Conservation (phyloP, 2,888 invertebrate species). For the Parelbella ahira region DNA sequence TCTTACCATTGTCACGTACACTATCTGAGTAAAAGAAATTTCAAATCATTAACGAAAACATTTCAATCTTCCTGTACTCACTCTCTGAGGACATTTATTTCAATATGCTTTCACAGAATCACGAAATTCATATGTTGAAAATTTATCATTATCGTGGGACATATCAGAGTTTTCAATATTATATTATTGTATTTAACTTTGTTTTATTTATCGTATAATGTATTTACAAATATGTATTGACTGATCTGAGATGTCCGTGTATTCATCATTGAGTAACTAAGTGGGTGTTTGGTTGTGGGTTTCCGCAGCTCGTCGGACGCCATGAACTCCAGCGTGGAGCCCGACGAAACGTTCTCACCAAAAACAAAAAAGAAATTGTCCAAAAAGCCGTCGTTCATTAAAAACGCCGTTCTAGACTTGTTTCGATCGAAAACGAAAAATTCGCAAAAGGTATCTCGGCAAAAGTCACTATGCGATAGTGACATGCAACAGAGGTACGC, state of each 20-base stretch:
- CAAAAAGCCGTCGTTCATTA: conserved; percentile 78
- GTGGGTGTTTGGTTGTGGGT: conserved; percentile 78
- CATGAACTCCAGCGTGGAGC: conserved; percentile 76
- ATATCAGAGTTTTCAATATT: conserved; percentile 55
- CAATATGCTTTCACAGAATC: conserved; percentile 72
- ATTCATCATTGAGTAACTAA: conserved; percentile 70
- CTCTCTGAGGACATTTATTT: conserved; percentile 51
- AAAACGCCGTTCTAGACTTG: conserved; percentile 76
- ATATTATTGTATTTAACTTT: conserved; percentile 7
- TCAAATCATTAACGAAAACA: no score
- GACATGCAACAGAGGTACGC: conserved; percentile 67
- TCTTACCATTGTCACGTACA: no score
- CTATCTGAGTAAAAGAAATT: no score
- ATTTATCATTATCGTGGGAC: conserved; percentile 53
- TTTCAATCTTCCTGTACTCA: conserved; percentile 24
- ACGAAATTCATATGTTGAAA: conserved; percentile 61
- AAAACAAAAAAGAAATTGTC: conserved; percentile 81
- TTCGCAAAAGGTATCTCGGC: conserved; percentile 72
- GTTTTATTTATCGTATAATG: not conserved
- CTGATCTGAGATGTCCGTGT: conserved; percentile 55
- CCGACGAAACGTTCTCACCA: conserved; percentile 75
- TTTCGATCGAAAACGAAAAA: conserved; percentile 77
- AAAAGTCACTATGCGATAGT: conserved; percentile 73
- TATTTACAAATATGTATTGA: conserved; percentile 43
- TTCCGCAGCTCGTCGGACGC: conserved; percentile 77